Evolutionary conservation across 1,140 invertebrate genomes (phyloP).

Genomic region (Drosophila takahashii): DNA sequence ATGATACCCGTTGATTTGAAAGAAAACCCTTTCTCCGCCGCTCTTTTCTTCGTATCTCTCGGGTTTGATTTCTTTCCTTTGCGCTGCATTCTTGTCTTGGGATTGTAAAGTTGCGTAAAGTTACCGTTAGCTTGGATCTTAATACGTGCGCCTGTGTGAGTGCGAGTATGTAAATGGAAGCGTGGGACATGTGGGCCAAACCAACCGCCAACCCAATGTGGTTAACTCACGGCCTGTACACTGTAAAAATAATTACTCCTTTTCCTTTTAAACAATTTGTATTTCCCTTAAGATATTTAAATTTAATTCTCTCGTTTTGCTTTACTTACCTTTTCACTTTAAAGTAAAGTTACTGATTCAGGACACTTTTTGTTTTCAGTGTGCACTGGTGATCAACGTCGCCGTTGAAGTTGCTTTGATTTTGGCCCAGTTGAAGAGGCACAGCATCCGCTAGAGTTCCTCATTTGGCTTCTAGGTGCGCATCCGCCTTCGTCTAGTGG

Average conservation of each 20-base stretch:
- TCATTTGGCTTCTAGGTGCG: constrained; percentile 77
- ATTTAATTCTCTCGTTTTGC: too few relatives aligned
- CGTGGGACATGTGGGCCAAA: constrained; percentile 71
- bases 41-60: constrained; percentile 46
- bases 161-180: constrained; percentile 71
- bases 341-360: background rate
- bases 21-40: constrained; percentile 76
- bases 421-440: constrained; percentile 72
- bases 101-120: constrained; percentile 67
- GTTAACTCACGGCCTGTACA: constrained; percentile 20
- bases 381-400: constrained; percentile 22
- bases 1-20: constrained; percentile 65
- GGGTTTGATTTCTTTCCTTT: constrained; percentile 45
- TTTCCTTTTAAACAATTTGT: background rate
- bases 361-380: constrained; percentile 1
- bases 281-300: too few relatives aligned
- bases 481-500: constrained; percentile 66
- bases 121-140: constrained; percentile 72
- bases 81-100: constrained; percentile 59
- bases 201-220: constrained; percentile 26
- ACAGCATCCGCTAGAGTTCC: constrained; percentile 74
- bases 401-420: constrained; percentile 47
- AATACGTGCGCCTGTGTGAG: constrained; percentile 23
- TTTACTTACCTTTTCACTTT: background rate
- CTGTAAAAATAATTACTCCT: background rate